Conservation (phyloP, 2,797 vertebrate species). For the Acestrorhynchus altus region DNA sequence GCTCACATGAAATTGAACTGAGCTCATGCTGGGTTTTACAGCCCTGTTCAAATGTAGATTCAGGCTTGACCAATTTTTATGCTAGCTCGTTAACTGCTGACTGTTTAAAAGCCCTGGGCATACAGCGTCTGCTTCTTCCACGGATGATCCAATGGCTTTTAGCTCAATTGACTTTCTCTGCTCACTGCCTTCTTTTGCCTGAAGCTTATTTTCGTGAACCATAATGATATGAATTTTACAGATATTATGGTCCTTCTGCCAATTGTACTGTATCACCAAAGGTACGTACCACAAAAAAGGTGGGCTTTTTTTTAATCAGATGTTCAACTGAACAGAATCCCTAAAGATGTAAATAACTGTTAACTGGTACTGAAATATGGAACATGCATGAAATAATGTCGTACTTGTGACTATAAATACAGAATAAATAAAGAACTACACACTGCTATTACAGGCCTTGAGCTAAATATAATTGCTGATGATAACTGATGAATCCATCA, state of each 20-base stretch:
- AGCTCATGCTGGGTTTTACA: slow-evolving; percentile 14
- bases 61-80: slow-evolving; percentile 43
- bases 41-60: slow-evolving; percentile 23
- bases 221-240: slow-evolving; percentile 22
- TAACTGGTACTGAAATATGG: slow-evolving; percentile 21
- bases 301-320: neutral
- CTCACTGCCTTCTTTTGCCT: slow-evolving; percentile 35
- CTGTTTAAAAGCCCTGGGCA: slow-evolving; percentile 27
- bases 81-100: slow-evolving; percentile 7
- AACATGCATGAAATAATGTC: neutral
- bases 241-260: slow-evolving; percentile 12
- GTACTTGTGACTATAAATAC: neutral
- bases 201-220: slow-evolving; percentile 38
- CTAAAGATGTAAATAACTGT: slow-evolving; percentile 28
- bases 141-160: slow-evolving; percentile 47
- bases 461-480: neutral
- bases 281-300: slow-evolving; percentile 35
- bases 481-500: neutral
- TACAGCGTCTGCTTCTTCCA: slow-evolving; percentile 44
- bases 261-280: slow-evolving; percentile 19
- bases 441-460: neutral
- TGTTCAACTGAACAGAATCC: slow-evolving; percentile 33
- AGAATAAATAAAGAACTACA: neutral
- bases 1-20: neutral
- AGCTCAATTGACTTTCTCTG: slow-evolving; percentile 44